A percentile compares a stretch with the other conserved stretches of the same genome.
Evolutionary conservation across 2,888 invertebrate genomes (phyloP).

Genomic region (Cartodere bifasciata): DNA sequence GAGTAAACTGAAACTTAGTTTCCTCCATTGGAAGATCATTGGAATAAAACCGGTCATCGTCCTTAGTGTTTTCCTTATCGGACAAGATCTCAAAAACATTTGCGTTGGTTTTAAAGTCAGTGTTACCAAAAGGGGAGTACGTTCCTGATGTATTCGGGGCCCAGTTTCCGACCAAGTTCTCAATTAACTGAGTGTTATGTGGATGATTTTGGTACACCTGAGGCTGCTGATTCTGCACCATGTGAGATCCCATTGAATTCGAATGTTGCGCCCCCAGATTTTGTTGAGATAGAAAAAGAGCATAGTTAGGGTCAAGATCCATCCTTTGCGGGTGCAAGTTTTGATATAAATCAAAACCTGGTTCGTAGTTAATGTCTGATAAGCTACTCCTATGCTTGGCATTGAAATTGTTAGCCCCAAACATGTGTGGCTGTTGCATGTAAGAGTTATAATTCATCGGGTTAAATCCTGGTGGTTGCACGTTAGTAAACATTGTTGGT

Average conservation of each 20-base stretch:
- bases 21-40: conserved; percentile 14
- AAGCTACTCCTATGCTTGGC: conserved; percentile 8
- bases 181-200: conserved; percentile 40
- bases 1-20: conserved; percentile 37
- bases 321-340: conserved; percentile 20
- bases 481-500: conserved; percentile 10
- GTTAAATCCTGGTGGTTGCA: conserved; percentile 10
- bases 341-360: conserved; percentile 23
- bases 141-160: conserved; percentile 57
- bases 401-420: conserved; percentile 11
- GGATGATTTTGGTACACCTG: conserved; percentile 14
- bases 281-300: conserved; percentile 10
- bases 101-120: conserved; percentile 37
- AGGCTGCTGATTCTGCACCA: conserved; percentile 15
- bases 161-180: conserved; percentile 61
- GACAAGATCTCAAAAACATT: conserved; percentile 27
- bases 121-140: conserved; percentile 60
- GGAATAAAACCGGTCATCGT: conserved; percentile 4
- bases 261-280: conserved; percentile 8
- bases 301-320: conserved; percentile 18
- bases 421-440: conserved; percentile 18
- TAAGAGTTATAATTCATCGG: conserved; percentile 12
- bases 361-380: conserved; percentile 14
- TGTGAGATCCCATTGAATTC: conserved; percentile 16
- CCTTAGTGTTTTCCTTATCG: conserved; percentile 19